Conservation (phyloP, 2,797 vertebrate genomes). For the Phoeniculus purpureus region DNA sequence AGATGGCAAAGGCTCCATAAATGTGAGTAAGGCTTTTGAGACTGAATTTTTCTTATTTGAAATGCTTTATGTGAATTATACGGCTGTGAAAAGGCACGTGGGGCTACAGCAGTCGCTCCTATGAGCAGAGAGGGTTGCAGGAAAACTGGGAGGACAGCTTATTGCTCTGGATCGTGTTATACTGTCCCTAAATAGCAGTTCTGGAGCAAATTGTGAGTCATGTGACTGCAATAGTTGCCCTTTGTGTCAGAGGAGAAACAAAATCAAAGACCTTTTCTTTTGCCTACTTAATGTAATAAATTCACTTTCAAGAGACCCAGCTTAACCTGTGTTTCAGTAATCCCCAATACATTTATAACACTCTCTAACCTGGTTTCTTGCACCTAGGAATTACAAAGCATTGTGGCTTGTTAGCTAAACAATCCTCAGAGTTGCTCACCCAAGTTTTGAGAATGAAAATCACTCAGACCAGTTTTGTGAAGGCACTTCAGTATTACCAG, state of each 20-base stretch:
- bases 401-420: not conserved
- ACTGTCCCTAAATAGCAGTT: fast-evolving
- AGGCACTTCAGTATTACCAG: not conserved
- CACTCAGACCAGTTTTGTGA: not conserved
- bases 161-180: not conserved
- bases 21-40: not conserved
- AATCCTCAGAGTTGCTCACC: not conserved
- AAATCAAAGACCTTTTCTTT: not conserved
- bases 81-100: not conserved
- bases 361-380: not conserved
- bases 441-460: not conserved
- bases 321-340: not conserved
- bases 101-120: fast-evolving
- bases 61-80: not conserved
- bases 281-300: not conserved
- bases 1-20: not conserved
- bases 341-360: not conserved
- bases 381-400: not conserved
- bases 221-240: not conserved
- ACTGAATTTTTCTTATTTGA: not conserved
- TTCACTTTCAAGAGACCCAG: not conserved
- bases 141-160: not conserved
- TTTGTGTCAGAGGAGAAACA: not conserved
- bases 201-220: not conserved
- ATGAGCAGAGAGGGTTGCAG: not conserved